A percentile compares a stretch with the other conserved stretches of the same genome.
These are phyloP conservation scores for Porites evermanni DNA, from an alignment of 92 coral and sea anemone species.

Conservation along the genomic window DNA sequence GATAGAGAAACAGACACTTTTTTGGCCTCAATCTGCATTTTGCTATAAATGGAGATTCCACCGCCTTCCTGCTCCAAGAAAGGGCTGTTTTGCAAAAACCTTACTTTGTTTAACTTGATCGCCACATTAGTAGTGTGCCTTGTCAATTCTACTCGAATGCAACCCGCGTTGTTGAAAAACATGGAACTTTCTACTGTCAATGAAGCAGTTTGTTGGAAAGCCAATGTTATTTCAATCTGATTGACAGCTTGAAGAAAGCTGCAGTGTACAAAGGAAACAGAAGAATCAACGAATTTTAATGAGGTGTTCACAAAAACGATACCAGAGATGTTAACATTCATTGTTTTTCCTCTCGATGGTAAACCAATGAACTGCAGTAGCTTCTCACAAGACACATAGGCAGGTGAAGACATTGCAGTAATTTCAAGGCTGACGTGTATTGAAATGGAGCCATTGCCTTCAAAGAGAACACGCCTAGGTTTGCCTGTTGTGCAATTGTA, in stretches of 20 bases:
- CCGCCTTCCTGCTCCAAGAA: background rate
- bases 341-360: background rate
- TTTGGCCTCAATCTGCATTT: background rate
- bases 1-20: background rate
- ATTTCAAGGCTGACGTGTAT: background rate
- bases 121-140: background rate
- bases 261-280: conserved; percentile 14
- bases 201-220: background rate
- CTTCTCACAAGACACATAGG: background rate
- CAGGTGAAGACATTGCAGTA: background rate
- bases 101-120: background rate
- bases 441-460: background rate
- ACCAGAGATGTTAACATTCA: conserved; percentile 1
- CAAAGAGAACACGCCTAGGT: background rate
- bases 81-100: background rate
- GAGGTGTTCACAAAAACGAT: conserved; percentile 17
- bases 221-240: background rate
- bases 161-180: conserved; percentile 15
- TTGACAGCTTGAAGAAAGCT: conserved; percentile 1
- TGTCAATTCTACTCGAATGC: background rate
- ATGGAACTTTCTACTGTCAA: background rate
- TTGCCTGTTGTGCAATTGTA: background rate
- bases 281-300: background rate
- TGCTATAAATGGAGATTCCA: background rate
- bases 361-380: background rate